Conservation (phyloP, 53 echinoderm and acorn worm genomes). For the Arbacia lixula region DNA sequence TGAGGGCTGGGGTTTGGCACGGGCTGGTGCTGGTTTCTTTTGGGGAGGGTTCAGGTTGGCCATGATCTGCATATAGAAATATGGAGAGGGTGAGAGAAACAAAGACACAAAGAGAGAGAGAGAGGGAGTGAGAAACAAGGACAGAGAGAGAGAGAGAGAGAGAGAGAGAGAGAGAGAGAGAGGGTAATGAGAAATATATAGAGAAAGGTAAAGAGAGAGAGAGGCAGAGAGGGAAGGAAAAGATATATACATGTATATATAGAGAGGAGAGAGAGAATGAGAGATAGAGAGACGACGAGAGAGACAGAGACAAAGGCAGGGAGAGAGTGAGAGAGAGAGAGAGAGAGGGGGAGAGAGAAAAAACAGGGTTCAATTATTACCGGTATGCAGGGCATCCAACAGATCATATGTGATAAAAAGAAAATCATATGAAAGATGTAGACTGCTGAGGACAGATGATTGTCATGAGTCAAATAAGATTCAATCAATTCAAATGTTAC, state of each 20-base stretch:
- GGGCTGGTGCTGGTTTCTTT: slow-evolving; percentile 1
- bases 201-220: too few relatives aligned
- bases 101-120: neutral
- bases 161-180: neutral
- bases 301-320: neutral
- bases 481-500: too few relatives aligned
- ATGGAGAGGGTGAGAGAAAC: neutral
- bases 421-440: too few relatives aligned
- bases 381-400: too few relatives aligned
- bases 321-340: neutral
- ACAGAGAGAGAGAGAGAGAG: neutral
- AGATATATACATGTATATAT: too few relatives aligned
- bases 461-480: too few relatives aligned
- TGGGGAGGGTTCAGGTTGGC: slow-evolving; percentile 39
- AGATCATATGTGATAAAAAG: too few relatives aligned
- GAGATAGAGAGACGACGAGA: neutral
- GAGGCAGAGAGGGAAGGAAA: too few relatives aligned
- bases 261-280: neutral
- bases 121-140: neutral
- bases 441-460: too few relatives aligned
- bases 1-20: neutral
- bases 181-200: too few relatives aligned
- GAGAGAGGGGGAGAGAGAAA: neutral
- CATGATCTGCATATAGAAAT: slow-evolving; percentile 62
- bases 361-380: too few relatives aligned